phyloP scores from a whole-genome alignment of 2,113 vertebrate species.

The Accipiter virgatus region DNA sequence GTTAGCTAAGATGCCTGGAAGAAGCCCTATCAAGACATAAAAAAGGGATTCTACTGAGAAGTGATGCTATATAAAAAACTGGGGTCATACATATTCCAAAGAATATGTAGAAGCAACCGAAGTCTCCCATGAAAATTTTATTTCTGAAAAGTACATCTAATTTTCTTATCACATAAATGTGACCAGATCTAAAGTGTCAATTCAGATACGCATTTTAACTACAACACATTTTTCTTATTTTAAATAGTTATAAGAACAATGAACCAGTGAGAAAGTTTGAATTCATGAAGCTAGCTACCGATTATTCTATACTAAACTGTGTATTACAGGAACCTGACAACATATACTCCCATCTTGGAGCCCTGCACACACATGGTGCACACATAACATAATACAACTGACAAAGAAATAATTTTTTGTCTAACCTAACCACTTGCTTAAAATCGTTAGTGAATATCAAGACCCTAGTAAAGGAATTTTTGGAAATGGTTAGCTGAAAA shows the following conservation, averaged over 20 bases:
- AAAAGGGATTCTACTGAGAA: neutral
- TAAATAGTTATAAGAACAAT: neutral
- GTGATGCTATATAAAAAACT: neutral
- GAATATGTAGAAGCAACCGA: neutral
- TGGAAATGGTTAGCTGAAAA: neutral
- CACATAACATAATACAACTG: neutral
- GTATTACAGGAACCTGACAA: neutral
- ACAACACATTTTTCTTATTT: neutral
- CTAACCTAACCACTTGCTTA: neutral
- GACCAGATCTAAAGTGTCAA: neutral
- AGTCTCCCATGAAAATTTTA: neutral
- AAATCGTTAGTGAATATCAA: neutral
- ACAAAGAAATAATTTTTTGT: neutral
- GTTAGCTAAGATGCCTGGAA: neutral
- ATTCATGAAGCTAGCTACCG: neutral
- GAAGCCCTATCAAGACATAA: neutral
- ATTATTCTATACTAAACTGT: neutral
- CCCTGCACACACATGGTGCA: rapidly evolving
- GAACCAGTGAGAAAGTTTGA: neutral
- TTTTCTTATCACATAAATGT: neutral
- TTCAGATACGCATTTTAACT: neutral
- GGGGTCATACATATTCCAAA: neutral
- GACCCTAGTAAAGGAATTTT: neutral
- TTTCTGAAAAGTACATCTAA: neutral
- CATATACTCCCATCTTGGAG: neutral